phyloP scores from a whole-genome alignment of 2,888 invertebrate genomes.

The Ornithoptera priamus region DNA sequence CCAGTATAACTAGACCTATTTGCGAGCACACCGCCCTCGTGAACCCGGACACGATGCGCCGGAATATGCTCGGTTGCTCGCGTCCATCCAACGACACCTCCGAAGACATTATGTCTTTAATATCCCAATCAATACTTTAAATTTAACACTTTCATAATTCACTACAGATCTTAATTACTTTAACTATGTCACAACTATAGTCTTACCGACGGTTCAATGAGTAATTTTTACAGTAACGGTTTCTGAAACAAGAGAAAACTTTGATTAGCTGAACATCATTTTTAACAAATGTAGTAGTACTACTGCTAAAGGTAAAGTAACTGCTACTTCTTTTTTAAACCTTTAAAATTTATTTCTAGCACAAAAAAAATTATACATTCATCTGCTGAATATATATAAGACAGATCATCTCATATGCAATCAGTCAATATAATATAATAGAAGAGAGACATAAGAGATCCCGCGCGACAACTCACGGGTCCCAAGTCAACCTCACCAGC shows the following conservation, averaged over 20 bases:
- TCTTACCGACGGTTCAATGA: not conserved
- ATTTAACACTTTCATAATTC: conserved; percentile 2
- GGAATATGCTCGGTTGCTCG: conserved; percentile 59
- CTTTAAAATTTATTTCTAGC: no score
- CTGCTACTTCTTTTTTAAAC: no score
- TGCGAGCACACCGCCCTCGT: conserved; percentile 83
- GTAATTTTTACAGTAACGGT: not conserved
- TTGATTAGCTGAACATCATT: not conserved
- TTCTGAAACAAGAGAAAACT: conserved; percentile 27
- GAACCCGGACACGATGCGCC: conserved; percentile 61
- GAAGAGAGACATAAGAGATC: no score
- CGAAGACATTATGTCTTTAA: conserved; percentile 60
- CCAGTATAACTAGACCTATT: conserved; percentile 85
- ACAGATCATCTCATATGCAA: no score
- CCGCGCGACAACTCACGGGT: no score
- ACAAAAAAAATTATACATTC: no score
- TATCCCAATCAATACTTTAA: conserved; percentile 29
- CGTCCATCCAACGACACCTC: conserved; percentile 71
- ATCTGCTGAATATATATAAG: no score
- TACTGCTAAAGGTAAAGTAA: not conserved
- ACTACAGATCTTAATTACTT: not conserved
- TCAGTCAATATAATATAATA: no score
- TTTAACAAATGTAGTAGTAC: no score
- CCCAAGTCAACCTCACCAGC: no score
- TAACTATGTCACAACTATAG: not conserved